These are phyloP conservation scores for Liopterus haemorrhoidalis DNA, from an alignment of 2,888 invertebrate species.

Conservation along the genomic window DNA sequence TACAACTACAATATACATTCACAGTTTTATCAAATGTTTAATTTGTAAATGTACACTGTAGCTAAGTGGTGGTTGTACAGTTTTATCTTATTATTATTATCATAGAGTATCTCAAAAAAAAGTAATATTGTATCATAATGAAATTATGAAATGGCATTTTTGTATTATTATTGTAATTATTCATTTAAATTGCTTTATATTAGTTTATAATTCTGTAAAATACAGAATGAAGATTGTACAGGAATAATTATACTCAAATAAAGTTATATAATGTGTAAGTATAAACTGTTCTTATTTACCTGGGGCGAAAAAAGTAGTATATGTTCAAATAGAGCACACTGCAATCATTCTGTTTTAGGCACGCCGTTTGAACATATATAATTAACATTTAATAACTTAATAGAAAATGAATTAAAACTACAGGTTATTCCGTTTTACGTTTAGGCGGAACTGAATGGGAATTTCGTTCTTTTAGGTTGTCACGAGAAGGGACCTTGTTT, in stretches of 20 bases:
- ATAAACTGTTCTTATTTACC: too few species aligned
- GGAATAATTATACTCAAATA: constrained; percentile 45
- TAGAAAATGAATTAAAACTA: too few species aligned
- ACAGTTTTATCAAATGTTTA: constrained; percentile 25
- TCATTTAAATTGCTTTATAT: constrained; percentile 41
- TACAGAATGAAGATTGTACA: constrained; percentile 44
- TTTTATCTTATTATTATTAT: constrained; percentile 38
- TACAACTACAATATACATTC: constrained; percentile 9
- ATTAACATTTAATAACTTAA: too few species aligned
- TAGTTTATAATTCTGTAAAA: constrained; percentile 43
- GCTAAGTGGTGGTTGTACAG: constrained; percentile 45
- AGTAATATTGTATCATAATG: constrained; percentile 42
- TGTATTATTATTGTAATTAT: constrained; percentile 36
- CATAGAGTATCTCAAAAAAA: constrained; percentile 36
- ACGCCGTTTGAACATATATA: too few species aligned
- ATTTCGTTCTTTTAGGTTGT: too few species aligned
- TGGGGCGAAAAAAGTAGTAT: too few species aligned
- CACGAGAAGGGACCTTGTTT: too few species aligned
- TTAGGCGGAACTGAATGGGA: too few species aligned
- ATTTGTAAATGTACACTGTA: constrained; percentile 44
- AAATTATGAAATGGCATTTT: constrained; percentile 36
- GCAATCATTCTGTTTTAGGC: too few species aligned
- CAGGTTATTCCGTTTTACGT: too few species aligned
- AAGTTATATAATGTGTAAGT: constrained; percentile 39
- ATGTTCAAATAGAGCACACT: too few species aligned